Base-by-base conservation (phyloP, 2,113 vertebrate species). In the Brienomyrus longianalis region DNA sequence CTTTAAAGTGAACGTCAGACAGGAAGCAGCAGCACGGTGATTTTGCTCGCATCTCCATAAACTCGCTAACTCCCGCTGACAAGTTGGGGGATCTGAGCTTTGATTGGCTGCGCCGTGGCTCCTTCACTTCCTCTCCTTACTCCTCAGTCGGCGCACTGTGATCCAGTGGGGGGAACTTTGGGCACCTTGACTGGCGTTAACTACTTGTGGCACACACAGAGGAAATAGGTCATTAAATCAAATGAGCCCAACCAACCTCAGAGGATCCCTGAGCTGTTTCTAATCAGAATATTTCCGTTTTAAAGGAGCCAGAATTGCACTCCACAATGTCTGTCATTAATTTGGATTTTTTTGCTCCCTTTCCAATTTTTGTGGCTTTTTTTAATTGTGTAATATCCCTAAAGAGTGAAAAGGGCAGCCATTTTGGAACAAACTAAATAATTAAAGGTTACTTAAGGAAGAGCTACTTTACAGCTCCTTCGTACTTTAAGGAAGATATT, bases 201-300 rank as follows among this genome's bases (percentile, higher is more conserved):
- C 95, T 95, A 95, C 95, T 94, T 94, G 94, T 95, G 96, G 95
- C 95, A 95, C 93, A 94, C 94, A 95, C 94, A 89, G 93, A 96
- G 95, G 96, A 96, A 96, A 96, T 95, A 95, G 96, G 95, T 96
- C 96, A 96, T 96, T 96, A 96, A 96, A 96, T 95, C 93, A 95
- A 95, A 95, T 93, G 93, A 95, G 94, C 95, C 93, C 92, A 93
- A 94, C 94, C 93, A 93, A 91, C 93, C 95, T 94, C 95, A 94
- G 93, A 92, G 94, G 93, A 94, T 93, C 95, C 95, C 94, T 94
- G 95, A 95, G 95, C 95, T 95, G 95, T 95, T 96, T 95, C 95
- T 95, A 95, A 96, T 96, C 95, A 95, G 95, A 95, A 95, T 94
- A 95, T 94, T 94, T 94, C 95, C 92, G 48, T 94, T 95, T 95